Evolutionary conservation across 2,113 vertebrate species (phyloP), one percentile per base, ranked within the genome.

Genomic region (Recurvirostra avosetta): DNA sequence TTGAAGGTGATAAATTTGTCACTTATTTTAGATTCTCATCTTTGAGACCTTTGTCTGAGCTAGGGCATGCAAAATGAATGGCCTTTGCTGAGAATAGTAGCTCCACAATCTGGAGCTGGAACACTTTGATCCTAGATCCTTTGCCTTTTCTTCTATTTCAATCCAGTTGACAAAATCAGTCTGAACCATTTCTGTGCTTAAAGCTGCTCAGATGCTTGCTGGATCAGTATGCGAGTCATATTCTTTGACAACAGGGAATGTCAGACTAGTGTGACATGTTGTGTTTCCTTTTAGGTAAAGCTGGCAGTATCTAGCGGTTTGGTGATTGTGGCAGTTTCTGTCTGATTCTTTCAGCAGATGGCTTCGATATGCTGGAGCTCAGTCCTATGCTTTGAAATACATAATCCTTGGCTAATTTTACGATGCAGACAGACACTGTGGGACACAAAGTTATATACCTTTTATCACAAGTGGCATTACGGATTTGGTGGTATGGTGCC

Each of bases 241-340:
- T 88, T 82, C 90, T 94, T 71, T 93, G 87, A 95, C 90, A 93
- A 94, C 90, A 86, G 77, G 62, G 94, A 93, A 97, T 94, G 74
- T 94, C 94, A 96, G 93, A 92, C 53, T 18, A 53, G 34, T 79
- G 62, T 91, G 96, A 95, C 93, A 96, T 82, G 94, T 84, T 95
- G 94, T 93, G 93, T 93, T 96, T 96, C 96, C 92, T 90, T 96
- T 92, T 93, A 82, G 96, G 96, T 62, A 92, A 85, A 96, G 70
- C 85, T 96, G 94, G 81, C 92, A 62, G 41, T 11, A 40, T 78
- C 81, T 75, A 5, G 12, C 34, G 50, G 71, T 93, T 92, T 94
- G 94, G 96, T 96, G 94, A 82, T 21, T 86, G 63, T 86, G 95
- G 93, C 47, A 12, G 67, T 93, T 94, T 83, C 75, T 80, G 59